These are phyloP conservation scores for Ceuthmochares aereus DNA, from an alignment of 2,113 vertebrate species.

Conservation along the genomic window DNA sequence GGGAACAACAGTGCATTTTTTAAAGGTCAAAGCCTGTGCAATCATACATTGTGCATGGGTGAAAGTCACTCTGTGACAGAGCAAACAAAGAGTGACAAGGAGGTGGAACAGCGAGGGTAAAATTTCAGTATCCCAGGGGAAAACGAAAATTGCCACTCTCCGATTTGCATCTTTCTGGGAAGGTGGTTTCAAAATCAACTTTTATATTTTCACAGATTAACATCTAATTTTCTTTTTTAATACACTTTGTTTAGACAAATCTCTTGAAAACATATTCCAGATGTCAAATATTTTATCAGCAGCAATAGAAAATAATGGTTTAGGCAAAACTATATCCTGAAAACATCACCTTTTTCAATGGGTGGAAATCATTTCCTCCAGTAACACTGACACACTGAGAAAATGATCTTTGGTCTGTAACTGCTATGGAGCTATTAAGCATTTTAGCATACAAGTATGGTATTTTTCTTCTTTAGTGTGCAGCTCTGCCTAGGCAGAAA, in stretches of 20 bases:
- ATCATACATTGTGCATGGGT: slow-evolving; percentile 40
- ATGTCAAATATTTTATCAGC: slow-evolving; percentile 35
- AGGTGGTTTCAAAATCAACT: slow-evolving; percentile 1
- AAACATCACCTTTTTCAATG: slow-evolving; percentile 45
- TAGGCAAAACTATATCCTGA: slow-evolving; percentile 14
- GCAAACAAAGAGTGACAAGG: slow-evolving; percentile 30
- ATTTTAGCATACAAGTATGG: slow-evolving; percentile 24
- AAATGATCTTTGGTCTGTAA: slow-evolving; percentile 69
- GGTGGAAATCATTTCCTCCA: slow-evolving; percentile 61
- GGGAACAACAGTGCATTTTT: neutral
- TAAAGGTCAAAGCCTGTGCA: slow-evolving; percentile 70
- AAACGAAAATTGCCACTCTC: neutral
- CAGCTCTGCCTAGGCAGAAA: slow-evolving; percentile 24
- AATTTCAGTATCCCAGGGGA: neutral
- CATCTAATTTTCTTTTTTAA: neutral
- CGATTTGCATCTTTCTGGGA: neutral
- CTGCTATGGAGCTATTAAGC: slow-evolving; percentile 57
- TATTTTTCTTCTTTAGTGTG: slow-evolving; percentile 43
- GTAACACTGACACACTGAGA: slow-evolving; percentile 59
- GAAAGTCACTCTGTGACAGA: slow-evolving; percentile 41
- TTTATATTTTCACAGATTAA: slow-evolving; percentile 3
- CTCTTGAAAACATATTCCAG: slow-evolving; percentile 3
- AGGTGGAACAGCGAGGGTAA: neutral
- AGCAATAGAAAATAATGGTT: slow-evolving; percentile 32
- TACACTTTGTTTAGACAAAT: slow-evolving; percentile 26